phyloP scores from a whole-genome alignment of 2,888 invertebrate genomes.

The Cataglyphis cursor region DNA sequence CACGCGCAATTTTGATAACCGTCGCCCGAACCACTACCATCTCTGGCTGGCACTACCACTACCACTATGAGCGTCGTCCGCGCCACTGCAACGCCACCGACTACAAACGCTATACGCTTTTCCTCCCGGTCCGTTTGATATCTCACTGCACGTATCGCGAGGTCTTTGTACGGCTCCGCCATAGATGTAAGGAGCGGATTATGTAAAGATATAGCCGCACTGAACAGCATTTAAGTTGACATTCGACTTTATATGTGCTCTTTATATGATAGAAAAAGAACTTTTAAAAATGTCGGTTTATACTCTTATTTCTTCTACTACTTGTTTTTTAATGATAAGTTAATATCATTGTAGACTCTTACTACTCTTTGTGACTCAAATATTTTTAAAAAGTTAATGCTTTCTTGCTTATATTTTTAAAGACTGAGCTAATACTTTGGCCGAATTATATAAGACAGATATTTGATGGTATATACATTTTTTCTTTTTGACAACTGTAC shows the following conservation, averaged over 20 bases:
- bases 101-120: slow-evolving; percentile 51
- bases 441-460: background rate
- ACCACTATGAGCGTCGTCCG: slow-evolving; percentile 38
- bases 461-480: background rate
- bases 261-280: background rate
- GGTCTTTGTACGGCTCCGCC: slow-evolving; percentile 9
- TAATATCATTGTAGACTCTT: background rate
- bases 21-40: slow-evolving; percentile 79
- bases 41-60: slow-evolving; percentile 50
- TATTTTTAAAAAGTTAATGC: background rate
- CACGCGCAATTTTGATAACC: slow-evolving; percentile 87
- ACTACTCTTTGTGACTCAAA: background rate
- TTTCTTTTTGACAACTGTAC: background rate
- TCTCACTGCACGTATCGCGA: slow-evolving; percentile 64
- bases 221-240: slow-evolving; percentile 12
- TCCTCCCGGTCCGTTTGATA: slow-evolving; percentile 67
- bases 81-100: slow-evolving; percentile 71
- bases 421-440: background rate
- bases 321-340: background rate
- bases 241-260: background rate
- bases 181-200: slow-evolving; percentile 51
- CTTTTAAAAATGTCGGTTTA: background rate
- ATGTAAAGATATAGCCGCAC: slow-evolving; percentile 6
- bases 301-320: background rate
- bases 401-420: background rate